phyloP scores from a whole-genome alignment of 2,113 vertebrate genomes.

The Corynorhinus townsendii region DNA sequence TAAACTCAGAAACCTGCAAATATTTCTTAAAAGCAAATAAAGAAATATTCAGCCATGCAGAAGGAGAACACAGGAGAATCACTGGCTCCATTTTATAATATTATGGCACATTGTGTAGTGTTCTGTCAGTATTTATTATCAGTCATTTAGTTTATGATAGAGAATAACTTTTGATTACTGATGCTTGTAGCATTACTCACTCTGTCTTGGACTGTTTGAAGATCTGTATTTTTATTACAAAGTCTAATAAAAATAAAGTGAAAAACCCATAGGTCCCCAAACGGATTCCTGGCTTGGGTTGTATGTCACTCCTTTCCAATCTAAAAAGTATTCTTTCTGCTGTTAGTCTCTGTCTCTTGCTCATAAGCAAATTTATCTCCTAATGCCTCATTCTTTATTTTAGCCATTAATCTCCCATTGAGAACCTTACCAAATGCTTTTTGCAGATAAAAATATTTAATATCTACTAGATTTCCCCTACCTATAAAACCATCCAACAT shows the following conservation, averaged over 20 bases:
- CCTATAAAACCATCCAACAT: constrained; percentile 60
- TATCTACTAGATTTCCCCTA: constrained; percentile 67
- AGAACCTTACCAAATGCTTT: constrained; percentile 68
- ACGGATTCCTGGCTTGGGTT: constrained; percentile 51
- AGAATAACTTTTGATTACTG: constrained; percentile 76
- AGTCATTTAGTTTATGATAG: constrained; percentile 74
- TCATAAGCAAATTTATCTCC: constrained; percentile 76
- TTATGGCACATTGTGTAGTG: constrained; percentile 53
- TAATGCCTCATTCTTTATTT: constrained; percentile 73
- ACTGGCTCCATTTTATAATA: constrained; percentile 49
- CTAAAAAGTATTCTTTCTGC: constrained; percentile 51
- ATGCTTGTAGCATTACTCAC: constrained; percentile 72
- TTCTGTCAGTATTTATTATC: constrained; percentile 71
- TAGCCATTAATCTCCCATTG: constrained; percentile 73
- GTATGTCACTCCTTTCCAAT: constrained; percentile 63
- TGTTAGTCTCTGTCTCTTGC: constrained; percentile 60
- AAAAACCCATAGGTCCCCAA: constrained; percentile 72
- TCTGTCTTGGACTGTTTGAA: constrained; percentile 73
- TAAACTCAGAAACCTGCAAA: constrained; percentile 43
- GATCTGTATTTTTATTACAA: constrained; percentile 76
- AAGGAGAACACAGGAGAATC: constrained; percentile 55
- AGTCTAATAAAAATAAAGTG: constrained; percentile 69
- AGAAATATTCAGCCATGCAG: constrained; percentile 60
- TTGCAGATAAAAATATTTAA: constrained; percentile 71
- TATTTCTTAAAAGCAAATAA: constrained; percentile 61